phyloP scores from a whole-genome alignment of 1,140 invertebrate species.

The Gonioctena quinquepunctata region DNA sequence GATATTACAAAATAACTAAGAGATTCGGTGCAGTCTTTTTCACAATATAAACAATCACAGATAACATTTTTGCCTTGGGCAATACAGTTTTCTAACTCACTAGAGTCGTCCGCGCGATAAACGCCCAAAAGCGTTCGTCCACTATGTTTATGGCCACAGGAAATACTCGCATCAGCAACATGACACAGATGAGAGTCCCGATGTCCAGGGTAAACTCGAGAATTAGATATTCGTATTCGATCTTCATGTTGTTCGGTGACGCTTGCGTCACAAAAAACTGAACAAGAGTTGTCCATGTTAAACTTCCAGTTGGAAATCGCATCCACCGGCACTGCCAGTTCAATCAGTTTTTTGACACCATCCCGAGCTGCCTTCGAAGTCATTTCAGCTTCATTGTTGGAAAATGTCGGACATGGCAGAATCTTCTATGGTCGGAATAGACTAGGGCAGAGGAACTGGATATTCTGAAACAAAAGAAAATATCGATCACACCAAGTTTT shows the following conservation, averaged over 20 bases:
- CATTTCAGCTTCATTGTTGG: background rate
- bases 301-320: background rate
- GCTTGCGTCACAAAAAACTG: background rate
- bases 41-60: conserved; percentile 24
- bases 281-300: background rate
- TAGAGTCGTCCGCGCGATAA: background rate
- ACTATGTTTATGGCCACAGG: background rate
- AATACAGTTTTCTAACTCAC: conserved; percentile 4
- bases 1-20: conserved; percentile 17
- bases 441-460: no score
- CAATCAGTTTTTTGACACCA: background rate
- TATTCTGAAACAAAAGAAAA: no score
- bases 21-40: conserved; percentile 14
- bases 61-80: conserved; percentile 11
- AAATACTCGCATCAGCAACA: background rate
- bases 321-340: background rate
- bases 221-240: background rate
- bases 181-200: background rate
- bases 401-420: background rate
- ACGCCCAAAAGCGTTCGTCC: background rate
- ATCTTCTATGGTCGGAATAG: no score
- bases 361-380: background rate
- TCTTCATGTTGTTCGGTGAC: background rate
- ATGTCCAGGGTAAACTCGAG: background rate
- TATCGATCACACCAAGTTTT: no score